phyloP scores from a whole-genome alignment of 2,797 vertebrate genomes.

The Aplochiton taeniatus region DNA sequence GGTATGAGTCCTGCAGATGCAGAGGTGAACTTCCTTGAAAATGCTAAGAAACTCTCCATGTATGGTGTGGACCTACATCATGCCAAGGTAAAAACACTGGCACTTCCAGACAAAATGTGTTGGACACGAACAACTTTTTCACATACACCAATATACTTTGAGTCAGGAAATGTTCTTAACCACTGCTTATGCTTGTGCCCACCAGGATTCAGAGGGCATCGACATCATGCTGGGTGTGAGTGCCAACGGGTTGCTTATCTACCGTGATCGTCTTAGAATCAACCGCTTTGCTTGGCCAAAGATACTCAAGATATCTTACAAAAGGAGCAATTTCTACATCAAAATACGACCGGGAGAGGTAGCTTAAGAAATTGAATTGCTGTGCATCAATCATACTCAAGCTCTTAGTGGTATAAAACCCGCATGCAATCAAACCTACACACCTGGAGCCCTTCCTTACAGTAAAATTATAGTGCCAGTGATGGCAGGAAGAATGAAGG shows the following conservation, averaged over 20 bases:
- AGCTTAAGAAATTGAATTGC: conserved; percentile 40
- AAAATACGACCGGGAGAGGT: conserved; percentile 99
- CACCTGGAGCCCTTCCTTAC: too few species aligned
- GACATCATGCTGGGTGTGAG: conserved; percentile 99
- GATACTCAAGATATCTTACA: conserved; percentile 99
- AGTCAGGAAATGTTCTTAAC: too few species aligned
- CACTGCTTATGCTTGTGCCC: neutral
- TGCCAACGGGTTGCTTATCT: conserved; percentile 95
- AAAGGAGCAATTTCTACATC: conserved; percentile 99
- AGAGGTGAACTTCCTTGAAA: conserved; percentile 97
- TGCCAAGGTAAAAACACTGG: conserved; percentile 84
- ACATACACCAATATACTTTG: too few species aligned
- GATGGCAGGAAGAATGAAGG: too few species aligned
- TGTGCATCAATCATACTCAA: neutral
- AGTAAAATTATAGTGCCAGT: too few species aligned
- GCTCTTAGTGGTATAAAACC: neutral
- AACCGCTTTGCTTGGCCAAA: conserved; percentile 99
- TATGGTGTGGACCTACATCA: conserved; percentile 98
- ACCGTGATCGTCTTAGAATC: conserved; percentile 95
- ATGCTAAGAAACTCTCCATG: conserved; percentile 99
- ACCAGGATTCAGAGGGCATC: conserved; percentile 95
- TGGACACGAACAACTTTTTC: too few species aligned
- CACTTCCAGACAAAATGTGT: neutral
- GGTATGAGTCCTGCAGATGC: conserved; percentile 97
- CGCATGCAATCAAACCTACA: too few species aligned